Conservation (phyloP, 2,888 invertebrate species). For the Fragum sueziense region DNA sequence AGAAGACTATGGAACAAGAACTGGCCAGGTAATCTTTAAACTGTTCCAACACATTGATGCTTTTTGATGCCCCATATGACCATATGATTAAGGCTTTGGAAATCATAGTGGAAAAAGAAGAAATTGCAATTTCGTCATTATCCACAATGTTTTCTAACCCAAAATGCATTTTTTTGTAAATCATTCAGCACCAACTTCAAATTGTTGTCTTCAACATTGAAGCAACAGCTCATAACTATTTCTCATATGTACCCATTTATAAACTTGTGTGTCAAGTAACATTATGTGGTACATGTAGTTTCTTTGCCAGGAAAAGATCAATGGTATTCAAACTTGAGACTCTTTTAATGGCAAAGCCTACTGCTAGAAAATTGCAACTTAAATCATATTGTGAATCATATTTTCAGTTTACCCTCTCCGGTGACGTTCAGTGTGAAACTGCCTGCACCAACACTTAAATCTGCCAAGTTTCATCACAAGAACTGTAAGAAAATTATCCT, state of each 20-base stretch:
- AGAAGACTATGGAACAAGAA: not conserved
- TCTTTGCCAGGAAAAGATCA: no score
- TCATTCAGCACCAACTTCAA: no score
- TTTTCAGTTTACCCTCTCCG: conserved; percentile 9
- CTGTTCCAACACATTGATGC: not conserved
- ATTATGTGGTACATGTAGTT: no score
- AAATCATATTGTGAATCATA: no score
- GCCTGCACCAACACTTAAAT: not conserved
- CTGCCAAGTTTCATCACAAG: not conserved
- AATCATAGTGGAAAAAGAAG: not conserved
- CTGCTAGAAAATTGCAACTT: no score
- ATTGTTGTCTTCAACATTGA: no score
- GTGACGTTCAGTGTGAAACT: not conserved
- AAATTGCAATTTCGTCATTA: not conserved
- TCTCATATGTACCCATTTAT: no score
- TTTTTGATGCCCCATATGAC: not conserved
- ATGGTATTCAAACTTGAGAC: no score
- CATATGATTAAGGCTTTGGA: not conserved
- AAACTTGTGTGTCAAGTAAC: no score
- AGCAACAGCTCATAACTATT: no score
- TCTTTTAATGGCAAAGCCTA: no score
- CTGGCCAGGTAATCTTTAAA: conserved; percentile 1
- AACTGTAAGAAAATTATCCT: not conserved
- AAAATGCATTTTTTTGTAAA: no score
- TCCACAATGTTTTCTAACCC: conserved; percentile 5